Evolutionary conservation across 2,888 invertebrate species (phyloP).

Genomic region (Chalcosyrphus nemorum): DNA sequence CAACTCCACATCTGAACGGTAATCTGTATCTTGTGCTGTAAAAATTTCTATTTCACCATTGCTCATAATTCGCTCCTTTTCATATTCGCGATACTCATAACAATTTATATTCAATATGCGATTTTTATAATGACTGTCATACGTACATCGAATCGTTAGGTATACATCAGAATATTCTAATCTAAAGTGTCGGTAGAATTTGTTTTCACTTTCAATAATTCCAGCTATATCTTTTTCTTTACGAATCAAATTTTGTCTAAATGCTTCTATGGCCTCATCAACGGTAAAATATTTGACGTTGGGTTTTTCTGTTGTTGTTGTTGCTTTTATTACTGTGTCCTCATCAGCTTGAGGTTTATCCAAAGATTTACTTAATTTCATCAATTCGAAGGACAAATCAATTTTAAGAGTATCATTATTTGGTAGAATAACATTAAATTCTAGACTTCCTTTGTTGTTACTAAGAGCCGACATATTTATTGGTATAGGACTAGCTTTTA

Average conservation of each 20-base stretch:
- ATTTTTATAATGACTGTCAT: conserved; percentile 45
- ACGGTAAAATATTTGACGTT: not conserved
- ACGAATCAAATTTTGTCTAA: conserved; percentile 59
- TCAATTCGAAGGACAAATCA: conserved; percentile 7
- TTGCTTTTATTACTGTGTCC: not conserved
- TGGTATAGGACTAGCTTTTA: conserved; percentile 7
- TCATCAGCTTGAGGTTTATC: not conserved
- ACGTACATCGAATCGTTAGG: conserved; percentile 52
- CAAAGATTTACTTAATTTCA: not conserved
- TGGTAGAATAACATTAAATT: not conserved
- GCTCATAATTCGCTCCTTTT: conserved; percentile 34
- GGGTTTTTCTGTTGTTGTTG: conserved; percentile 1
- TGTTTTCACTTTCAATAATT: conserved; percentile 55
- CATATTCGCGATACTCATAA: conserved; percentile 52
- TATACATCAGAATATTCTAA: conserved; percentile 42
- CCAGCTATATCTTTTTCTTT: conserved; percentile 61
- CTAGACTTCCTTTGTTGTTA: conserved; percentile 1
- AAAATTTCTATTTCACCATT: conserved; percentile 56
- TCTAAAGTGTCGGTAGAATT: conserved; percentile 58
- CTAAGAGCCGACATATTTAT: not conserved
- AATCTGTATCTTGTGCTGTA: conserved; percentile 26
- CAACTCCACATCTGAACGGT: conserved; percentile 28
- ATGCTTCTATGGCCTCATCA: conserved; percentile 39
- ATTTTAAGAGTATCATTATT: conserved; percentile 12
- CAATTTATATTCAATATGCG: conserved; percentile 51